A percentile compares a stretch with the other conserved stretches of the same genome.
These are phyloP conservation scores for Agrochola lota DNA, from an alignment of 2,888 invertebrate species.

Conservation along the genomic window DNA sequence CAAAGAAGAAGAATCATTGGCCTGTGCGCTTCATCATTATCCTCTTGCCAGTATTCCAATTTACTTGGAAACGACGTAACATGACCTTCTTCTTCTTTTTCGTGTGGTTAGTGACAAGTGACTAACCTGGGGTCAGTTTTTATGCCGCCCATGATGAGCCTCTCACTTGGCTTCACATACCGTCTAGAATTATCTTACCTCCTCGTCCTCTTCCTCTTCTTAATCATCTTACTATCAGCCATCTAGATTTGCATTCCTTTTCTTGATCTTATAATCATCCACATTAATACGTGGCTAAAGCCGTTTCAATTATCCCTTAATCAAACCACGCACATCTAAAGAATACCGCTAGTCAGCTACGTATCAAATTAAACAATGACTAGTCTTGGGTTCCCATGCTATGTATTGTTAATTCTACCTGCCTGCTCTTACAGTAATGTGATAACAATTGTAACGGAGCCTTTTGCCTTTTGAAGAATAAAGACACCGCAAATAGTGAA, in stretches of 20 bases:
- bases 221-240: background rate
- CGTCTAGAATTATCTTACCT: too few species aligned
- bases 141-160: too few species aligned
- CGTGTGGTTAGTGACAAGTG: too few species aligned
- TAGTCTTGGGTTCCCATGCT: slow-evolving; percentile 42
- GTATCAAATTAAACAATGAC: slow-evolving; percentile 44
- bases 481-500: background rate
- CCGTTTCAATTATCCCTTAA: slow-evolving; percentile 44
- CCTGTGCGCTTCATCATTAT: background rate
- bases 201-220: too few species aligned
- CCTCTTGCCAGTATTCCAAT: background rate
- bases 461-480: slow-evolving; percentile 4
- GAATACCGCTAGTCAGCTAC: slow-evolving; percentile 48
- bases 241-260: background rate
- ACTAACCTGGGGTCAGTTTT: too few species aligned
- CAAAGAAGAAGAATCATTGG: background rate
- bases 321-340: slow-evolving; percentile 30
- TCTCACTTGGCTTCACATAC: too few species aligned
- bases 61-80: background rate
- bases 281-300: background rate
- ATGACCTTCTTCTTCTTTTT: background rate
- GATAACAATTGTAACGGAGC: slow-evolving; percentile 50
- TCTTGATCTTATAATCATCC: background rate
- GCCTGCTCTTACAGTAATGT: slow-evolving; percentile 27
- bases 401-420: slow-evolving; percentile 45